phyloP scores from a whole-genome alignment of 2,888 invertebrate species.

The Callinectes sapidus region DNA sequence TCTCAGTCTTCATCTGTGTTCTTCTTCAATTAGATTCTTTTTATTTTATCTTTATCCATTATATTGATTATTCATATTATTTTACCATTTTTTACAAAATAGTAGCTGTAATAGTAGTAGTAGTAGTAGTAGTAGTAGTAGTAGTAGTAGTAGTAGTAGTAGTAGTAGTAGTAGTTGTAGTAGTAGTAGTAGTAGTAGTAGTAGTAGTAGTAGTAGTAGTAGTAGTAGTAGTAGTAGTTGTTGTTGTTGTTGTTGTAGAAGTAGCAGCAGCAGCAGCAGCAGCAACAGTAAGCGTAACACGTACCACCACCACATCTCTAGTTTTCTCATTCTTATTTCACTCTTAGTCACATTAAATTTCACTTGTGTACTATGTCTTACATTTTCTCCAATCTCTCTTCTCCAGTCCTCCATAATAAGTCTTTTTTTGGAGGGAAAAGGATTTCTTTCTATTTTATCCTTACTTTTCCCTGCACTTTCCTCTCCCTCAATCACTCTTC shows the following conservation, averaged over 20 bases:
- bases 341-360: neutral
- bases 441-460: neutral
- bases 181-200: too few species aligned
- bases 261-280: too few species aligned
- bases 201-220: too few species aligned
- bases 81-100: neutral
- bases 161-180: neutral
- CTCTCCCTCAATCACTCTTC: neutral
- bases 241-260: too few species aligned
- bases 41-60: neutral
- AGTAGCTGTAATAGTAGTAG: constrained; percentile 12
- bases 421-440: too few species aligned
- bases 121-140: constrained; percentile 38
- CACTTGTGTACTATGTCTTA: neutral
- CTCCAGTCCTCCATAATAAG: neutral
- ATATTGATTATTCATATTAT: too few species aligned
- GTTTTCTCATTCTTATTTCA: neutral
- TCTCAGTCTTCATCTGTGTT: neutral
- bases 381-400: neutral
- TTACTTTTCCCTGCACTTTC: neutral
- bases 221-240: too few species aligned
- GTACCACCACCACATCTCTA: too few species aligned
- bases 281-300: too few species aligned
- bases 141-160: constrained; percentile 29
- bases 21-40: neutral